A percentile compares a stretch with the other conserved stretches of the same genome.
Conservation (phyloP, 2,797 vertebrate species). For the Trachops cirrhosus region DNA sequence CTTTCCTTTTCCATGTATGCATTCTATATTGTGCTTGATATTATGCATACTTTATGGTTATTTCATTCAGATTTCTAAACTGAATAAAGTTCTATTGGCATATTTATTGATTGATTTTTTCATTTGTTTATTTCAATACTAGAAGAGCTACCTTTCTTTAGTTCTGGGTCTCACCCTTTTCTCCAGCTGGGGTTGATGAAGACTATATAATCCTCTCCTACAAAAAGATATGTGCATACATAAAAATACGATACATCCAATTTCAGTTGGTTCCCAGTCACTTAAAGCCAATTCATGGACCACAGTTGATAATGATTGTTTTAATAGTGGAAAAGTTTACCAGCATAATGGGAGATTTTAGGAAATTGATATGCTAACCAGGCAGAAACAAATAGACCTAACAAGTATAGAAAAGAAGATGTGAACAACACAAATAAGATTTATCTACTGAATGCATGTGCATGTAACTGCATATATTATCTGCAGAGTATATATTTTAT, state of each 20-base stretch:
- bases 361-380: background rate
- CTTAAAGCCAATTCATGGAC: background rate
- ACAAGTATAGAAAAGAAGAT: background rate
- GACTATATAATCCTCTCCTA: background rate
- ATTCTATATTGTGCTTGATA: background rate
- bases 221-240: background rate
- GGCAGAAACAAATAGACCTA: background rate
- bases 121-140: background rate
- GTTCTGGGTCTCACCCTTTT: background rate
- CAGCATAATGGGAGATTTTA: background rate
- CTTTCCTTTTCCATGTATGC: background rate
- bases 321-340: background rate
- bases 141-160: background rate
- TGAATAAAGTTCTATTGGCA: background rate
- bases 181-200: background rate
- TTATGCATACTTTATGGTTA: background rate
- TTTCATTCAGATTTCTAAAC: slow-evolving; percentile 3
- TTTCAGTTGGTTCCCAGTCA: background rate
- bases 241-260: background rate
- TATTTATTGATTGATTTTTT: background rate
- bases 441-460: background rate
- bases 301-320: background rate
- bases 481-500: background rate
- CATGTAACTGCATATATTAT: background rate
- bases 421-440: background rate